A percentile compares a stretch with the other conserved stretches of the same genome.
phyloP scores from a whole-genome alignment of 2,113 vertebrate genomes.

The Corvus moneduloides region DNA sequence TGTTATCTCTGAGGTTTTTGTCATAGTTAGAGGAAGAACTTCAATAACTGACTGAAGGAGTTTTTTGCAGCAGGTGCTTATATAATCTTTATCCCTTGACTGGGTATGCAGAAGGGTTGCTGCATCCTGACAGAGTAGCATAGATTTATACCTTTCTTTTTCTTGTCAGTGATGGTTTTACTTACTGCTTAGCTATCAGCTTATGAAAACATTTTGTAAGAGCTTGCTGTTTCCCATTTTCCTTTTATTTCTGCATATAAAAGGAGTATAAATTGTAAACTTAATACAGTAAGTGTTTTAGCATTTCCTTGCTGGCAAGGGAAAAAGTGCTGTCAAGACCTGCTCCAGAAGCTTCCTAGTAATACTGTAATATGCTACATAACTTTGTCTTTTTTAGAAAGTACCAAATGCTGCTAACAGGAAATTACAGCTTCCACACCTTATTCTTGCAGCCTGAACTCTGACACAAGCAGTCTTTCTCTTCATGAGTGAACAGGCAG shows the following conservation, averaged over 20 bases:
- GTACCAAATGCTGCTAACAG: background rate
- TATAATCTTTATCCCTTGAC: background rate
- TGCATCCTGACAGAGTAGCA: background rate
- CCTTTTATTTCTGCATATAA: background rate
- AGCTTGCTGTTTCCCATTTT: background rate
- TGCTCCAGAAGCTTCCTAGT: background rate
- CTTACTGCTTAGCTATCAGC: background rate
- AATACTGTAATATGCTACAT: background rate
- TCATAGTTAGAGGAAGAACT: background rate
- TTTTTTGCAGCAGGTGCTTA: background rate
- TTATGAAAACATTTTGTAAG: background rate
- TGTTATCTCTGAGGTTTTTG: background rate
- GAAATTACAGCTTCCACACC: background rate
- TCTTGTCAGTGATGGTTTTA: background rate
- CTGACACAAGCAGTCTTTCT: background rate
- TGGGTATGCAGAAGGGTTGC: background rate
- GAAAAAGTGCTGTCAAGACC: background rate
- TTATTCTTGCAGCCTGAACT: constrained; percentile 4
- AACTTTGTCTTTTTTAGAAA: background rate
- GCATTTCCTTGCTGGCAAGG: background rate
- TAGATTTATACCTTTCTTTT: background rate
- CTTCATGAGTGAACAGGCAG: background rate
- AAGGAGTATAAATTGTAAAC: background rate
- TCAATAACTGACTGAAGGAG: background rate
- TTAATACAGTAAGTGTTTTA: background rate